Base-by-base conservation (phyloP, 30 jellyfish, hydroid and myxozoan species). In the Rhopilema esculentum region DNA sequence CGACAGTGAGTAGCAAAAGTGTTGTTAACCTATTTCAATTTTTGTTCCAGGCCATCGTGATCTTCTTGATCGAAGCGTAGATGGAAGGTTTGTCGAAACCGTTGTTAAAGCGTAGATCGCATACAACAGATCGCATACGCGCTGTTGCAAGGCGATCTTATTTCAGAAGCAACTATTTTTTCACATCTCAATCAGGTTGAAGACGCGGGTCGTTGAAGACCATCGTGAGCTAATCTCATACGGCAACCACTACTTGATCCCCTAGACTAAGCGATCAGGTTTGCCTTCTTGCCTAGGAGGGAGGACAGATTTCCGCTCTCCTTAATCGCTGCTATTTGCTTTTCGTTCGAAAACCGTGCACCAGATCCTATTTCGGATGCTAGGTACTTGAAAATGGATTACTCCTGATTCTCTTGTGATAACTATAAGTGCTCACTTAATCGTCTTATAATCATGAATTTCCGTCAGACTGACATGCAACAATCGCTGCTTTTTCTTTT, bases 1-100 rank as follows among this genome's bases (percentile, higher is more conserved):
- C 8, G 82, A 64, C 75, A 68, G 90, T 65, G 64, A 68, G 90
- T 40, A 40, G 57, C 57, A 40, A 40, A 6, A 40, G n/a, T n/a
- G n/a, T n/a, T n/a, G n/a, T n/a, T n/a, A n/a, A n/a, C n/a, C n/a
- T n/a, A n/a, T n/a, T n/a, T n/a, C n/a, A n/a, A n/a, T n/a, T n/a
- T n/a, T n/a, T n/a, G n/a, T n/a, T n/a, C n/a, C n/a, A n/a, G n/a
- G n/a, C n/a, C n/a, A n/a, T n/a, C n/a, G n/a, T n/a, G n/a, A n/a
- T n/a, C n/a, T n/a, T n/a, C n/a, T n/a, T n/a, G n/a, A n/a, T n/a
- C n/a, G n/a, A n/a, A n/a, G n/a, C n/a, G n/a, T n/a, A n/a, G n/a
- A n/a, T n/a, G n/a, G n/a, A n/a, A n/a, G n/a, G n/a, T n/a, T n/a
- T n/a, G n/a, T n/a, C n/a, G n/a, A n/a, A n/a, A n/a, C n/a, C n/a